These are phyloP conservation scores for Tinea trinotella DNA, from an alignment of 2,888 invertebrate species.

Conservation along the genomic window DNA sequence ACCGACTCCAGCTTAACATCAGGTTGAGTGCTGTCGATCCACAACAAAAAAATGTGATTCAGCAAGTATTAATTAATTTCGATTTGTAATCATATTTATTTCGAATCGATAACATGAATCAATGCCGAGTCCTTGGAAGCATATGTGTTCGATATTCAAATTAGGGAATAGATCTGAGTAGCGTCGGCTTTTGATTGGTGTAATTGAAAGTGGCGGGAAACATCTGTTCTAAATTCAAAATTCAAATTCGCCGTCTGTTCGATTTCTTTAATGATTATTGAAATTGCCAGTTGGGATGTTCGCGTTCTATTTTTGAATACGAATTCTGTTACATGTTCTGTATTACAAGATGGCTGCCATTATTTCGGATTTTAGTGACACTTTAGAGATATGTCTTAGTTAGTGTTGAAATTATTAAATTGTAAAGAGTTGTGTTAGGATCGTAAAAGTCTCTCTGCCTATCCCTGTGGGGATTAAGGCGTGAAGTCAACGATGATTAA, in stretches of 20 bases:
- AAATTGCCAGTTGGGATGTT: conserved; percentile 49
- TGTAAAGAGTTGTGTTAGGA: too few species aligned
- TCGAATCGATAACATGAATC: background rate
- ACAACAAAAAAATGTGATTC: background rate
- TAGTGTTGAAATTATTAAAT: too few species aligned
- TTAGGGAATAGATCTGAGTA: conserved; percentile 37
- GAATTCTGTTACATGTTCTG: conserved; percentile 28
- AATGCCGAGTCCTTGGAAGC: conserved; percentile 4
- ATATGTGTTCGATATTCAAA: conserved; percentile 39
- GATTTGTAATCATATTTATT: background rate
- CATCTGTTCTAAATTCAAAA: conserved; percentile 43
- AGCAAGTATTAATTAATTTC: background rate
- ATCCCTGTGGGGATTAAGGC: too few species aligned
- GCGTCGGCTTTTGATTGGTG: conserved; percentile 37
- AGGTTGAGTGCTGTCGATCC: too few species aligned
- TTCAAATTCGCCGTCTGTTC: conserved; percentile 43
- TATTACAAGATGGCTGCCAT: background rate
- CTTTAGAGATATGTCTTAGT: too few species aligned
- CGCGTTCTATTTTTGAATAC: conserved; percentile 51
- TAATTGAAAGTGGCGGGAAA: conserved; percentile 40
- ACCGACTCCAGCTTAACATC: too few species aligned
- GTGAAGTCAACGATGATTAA: too few species aligned
- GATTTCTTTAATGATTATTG: conserved; percentile 62
- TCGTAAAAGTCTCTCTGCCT: too few species aligned
- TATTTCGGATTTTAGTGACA: background rate